These are phyloP conservation scores for Cephus sareptanus DNA, from an alignment of 2,888 invertebrate species.

Conservation along the genomic window DNA sequence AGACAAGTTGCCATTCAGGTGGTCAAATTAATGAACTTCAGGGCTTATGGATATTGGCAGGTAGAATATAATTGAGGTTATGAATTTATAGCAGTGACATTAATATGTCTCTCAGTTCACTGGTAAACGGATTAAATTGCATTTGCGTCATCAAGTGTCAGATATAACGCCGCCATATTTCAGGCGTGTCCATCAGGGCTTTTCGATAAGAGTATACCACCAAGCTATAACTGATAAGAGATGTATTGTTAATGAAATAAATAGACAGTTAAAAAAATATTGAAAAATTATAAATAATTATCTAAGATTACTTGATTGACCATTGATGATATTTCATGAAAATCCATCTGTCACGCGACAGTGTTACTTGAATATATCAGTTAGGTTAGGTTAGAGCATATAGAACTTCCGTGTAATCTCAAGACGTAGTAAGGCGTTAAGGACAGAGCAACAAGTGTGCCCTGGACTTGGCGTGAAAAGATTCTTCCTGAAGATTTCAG, in stretches of 20 bases:
- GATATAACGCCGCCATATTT: neutral
- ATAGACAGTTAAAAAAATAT: neutral
- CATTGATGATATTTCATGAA: neutral
- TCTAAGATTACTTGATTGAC: neutral
- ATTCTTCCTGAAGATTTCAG: neutral
- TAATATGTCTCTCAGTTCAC: neutral
- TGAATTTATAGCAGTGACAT: neutral
- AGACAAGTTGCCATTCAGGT: neutral
- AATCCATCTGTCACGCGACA: neutral
- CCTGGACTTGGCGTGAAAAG: conserved; percentile 11
- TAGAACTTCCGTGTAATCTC: neutral
- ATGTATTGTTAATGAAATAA: neutral
- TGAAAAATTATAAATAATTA: neutral
- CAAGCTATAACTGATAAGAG: neutral
- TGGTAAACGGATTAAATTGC: neutral
- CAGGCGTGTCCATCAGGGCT: neutral
- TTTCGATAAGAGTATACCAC: neutral
- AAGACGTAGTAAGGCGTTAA: conserved; percentile 5
- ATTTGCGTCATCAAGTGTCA: neutral
- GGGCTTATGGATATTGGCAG: neutral
- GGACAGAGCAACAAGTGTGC: conserved; percentile 37
- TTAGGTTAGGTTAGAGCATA: neutral
- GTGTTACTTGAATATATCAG: neutral
- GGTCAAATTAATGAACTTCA: neutral
- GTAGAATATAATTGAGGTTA: neutral